Evolutionary conservation across 2,888 invertebrate species (phyloP).

Genomic region (Dicycla oo): DNA sequence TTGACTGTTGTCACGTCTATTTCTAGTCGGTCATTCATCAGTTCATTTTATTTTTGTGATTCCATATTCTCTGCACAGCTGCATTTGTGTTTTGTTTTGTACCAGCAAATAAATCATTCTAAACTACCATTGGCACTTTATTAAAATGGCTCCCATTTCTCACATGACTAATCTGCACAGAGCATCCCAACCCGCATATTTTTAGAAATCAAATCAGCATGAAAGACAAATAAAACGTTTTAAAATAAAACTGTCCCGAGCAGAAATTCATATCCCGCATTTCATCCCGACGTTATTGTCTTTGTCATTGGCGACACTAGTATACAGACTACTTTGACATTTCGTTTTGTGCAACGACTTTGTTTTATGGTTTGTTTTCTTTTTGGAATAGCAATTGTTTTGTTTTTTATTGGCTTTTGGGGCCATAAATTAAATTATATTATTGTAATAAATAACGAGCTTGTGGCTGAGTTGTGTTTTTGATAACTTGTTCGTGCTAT

Average conservation of each 20-base stretch:
- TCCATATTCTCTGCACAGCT: not conserved
- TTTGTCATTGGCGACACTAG: slow-evolving; percentile 53
- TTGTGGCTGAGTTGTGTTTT: slow-evolving; percentile 17
- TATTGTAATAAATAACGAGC: slow-evolving; percentile 35
- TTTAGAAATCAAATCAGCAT: slow-evolving; percentile 43
- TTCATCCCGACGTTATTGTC: slow-evolving; percentile 40
- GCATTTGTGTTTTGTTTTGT: slow-evolving; percentile 2
- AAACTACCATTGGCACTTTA: slow-evolving; percentile 19
- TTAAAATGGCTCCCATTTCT: slow-evolving; percentile 22
- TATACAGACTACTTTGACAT: slow-evolving; percentile 54
- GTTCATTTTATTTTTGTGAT: not conserved
- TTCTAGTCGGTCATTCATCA: too few species aligned
- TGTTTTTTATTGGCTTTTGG: slow-evolving; percentile 42
- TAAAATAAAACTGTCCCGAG: slow-evolving; percentile 28
- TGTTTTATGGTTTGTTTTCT: slow-evolving; percentile 48
- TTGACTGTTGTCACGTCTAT: too few species aligned
- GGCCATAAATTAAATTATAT: slow-evolving; percentile 30
- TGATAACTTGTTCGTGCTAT: slow-evolving; percentile 4
- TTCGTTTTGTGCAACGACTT: slow-evolving; percentile 41
- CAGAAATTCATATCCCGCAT: slow-evolving; percentile 45
- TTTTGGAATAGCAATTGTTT: slow-evolving; percentile 38
- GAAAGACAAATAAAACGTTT: slow-evolving; percentile 37
- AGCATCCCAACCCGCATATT: not conserved
- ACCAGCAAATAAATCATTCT: slow-evolving; percentile 2
- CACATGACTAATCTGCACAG: not conserved